Percentiles rank a stretch among this genome's conserved stretches.
Conservation (phyloP, 2,797 vertebrate species). For the Parauchenoglanis punctatus region DNA sequence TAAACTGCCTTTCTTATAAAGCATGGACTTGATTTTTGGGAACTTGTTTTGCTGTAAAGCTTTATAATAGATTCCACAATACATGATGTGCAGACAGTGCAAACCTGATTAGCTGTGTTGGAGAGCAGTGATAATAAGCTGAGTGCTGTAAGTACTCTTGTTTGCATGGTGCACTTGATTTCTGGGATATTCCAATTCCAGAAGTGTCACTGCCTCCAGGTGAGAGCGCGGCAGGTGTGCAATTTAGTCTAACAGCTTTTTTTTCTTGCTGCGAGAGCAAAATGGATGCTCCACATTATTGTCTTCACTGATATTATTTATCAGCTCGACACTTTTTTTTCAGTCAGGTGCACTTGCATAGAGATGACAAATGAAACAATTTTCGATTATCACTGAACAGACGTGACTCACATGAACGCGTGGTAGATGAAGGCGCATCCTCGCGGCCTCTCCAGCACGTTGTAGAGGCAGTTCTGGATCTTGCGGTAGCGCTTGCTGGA, state of each 20-base stretch:
- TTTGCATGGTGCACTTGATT: slow-evolving; percentile 62
- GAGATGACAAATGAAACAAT: neutral
- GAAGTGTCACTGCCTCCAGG: slow-evolving; percentile 58
- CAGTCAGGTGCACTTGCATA: neutral
- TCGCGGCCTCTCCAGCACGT: slow-evolving; percentile 94
- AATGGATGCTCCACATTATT: slow-evolving; percentile 18
- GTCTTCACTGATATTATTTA: slow-evolving; percentile 9
- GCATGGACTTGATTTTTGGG: neutral
- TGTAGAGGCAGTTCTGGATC: slow-evolving; percentile 94
- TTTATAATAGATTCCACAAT: neutral
- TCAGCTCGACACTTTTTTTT: slow-evolving; percentile 4
- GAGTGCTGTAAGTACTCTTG: slow-evolving; percentile 36
- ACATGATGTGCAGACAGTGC: slow-evolving; percentile 11
- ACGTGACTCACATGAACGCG: slow-evolving; percentile 92
- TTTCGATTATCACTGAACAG: neutral
- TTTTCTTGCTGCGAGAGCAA: slow-evolving; percentile 27
- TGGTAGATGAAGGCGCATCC: slow-evolving; percentile 98
- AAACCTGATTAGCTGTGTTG: slow-evolving; percentile 32
- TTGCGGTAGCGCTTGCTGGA: slow-evolving; percentile 87
- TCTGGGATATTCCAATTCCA: slow-evolving; percentile 61
- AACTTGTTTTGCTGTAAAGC: neutral
- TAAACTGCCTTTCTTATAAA: neutral
- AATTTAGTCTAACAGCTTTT: slow-evolving; percentile 35
- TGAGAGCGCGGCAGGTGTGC: slow-evolving; percentile 42
- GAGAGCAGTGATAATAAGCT: slow-evolving; percentile 26